Base-by-base conservation (phyloP, 92 coral and sea anemone genomes). In the Parazoanthus atlanticus region DNA sequence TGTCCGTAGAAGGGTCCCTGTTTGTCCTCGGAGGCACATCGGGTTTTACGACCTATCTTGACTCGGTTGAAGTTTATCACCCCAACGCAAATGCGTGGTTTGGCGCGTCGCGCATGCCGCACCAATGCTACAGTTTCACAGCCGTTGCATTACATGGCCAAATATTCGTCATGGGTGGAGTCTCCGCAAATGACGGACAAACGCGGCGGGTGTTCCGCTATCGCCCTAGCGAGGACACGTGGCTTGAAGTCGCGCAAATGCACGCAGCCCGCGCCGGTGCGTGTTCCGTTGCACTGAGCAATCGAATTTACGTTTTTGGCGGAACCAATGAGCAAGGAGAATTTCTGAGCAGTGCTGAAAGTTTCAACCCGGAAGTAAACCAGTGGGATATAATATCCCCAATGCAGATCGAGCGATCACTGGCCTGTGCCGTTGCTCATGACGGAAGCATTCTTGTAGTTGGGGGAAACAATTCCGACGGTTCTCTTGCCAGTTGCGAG, bases 401-500 rank as follows among this genome's bases (percentile, higher is more conserved):
- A 21, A 89, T 91, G 92, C 84, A 72, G 33, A 40, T 49, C 43
- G 76, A 52, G n/a, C 54, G 93, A 40, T 71, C 34, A 31, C 81
- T 78, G 43, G 91, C 90, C 6, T 89, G 89, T 26, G 90, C 92
- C 6, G 85, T 73, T 9, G 66, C 33, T 7, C 32, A 75, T 13
- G 33, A 64, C 19, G 90, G 85, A 11, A 80, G 80, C 26, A 43
- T 91, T 28, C 72, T 89, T 41, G 49, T 91, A 3, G 84, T 73
- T 32, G 91, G 93, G 36, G 93, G 93, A 3, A 78, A 72, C 25
- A 36, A 56, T 21, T 91, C 74, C 49, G 31, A 25, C 9, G 75
- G 19, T 15, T 52, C 91, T 23, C 80, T 84, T 29, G 25, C 86
- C 65, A 91, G 85, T 46, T 89, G 93, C 52, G 93, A 91, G 72